A percentile compares a stretch with the other conserved stretches of the same genome.
phyloP scores from a whole-genome alignment of 2,113 vertebrate genomes.

The Sprattus sprattus region DNA sequence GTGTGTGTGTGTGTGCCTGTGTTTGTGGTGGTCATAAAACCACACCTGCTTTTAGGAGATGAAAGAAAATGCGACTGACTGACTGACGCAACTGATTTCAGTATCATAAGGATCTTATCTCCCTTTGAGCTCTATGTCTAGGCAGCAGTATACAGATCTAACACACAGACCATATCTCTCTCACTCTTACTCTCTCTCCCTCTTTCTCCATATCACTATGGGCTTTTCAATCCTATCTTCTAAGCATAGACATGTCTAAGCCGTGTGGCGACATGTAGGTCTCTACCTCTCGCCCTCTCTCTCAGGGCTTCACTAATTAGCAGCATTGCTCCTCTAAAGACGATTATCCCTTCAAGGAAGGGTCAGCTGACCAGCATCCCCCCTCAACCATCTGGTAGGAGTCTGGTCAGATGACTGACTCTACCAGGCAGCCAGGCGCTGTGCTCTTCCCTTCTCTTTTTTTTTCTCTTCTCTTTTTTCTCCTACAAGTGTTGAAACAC shows the following conservation, averaged over 20 bases:
- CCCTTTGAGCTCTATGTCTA: not conserved
- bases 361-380: slow-evolving; percentile 23
- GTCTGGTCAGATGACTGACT: slow-evolving; percentile 9
- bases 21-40: not conserved
- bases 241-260: not conserved
- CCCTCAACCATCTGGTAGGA: not conserved
- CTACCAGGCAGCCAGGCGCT: not conserved
- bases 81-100: not conserved
- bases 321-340: slow-evolving; percentile 2
- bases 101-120: not conserved
- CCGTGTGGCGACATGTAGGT: not conserved
- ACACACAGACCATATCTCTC: not conserved
- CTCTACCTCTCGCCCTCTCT: not conserved
- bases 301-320: not conserved
- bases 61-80: not conserved
- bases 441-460: not conserved
- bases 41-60: slow-evolving; percentile 2
- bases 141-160: not conserved
- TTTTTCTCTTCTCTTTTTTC: not conserved
- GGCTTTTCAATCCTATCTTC: not conserved
- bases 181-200: not conserved
- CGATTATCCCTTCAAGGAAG: slow-evolving; percentile 17
- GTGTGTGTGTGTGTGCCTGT: too few species aligned
- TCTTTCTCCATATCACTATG: not conserved
- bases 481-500: not conserved